phyloP scores from a whole-genome alignment of 2,888 invertebrate species.

The Drosophila fulvimacula region DNA sequence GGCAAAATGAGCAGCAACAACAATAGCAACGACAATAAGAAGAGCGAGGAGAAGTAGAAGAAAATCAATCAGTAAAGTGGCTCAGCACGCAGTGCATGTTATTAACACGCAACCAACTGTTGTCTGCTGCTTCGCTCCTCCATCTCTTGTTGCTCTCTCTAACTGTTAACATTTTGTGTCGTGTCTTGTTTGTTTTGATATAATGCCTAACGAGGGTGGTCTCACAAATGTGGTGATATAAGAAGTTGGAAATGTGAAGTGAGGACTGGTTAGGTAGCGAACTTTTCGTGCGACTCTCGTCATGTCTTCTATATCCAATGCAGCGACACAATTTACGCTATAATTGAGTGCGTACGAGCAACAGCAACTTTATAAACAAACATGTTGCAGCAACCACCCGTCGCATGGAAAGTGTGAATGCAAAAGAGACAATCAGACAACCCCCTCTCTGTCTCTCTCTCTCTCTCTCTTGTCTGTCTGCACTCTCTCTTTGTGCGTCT shows the following conservation, averaged over 20 bases:
- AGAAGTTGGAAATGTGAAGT: neutral
- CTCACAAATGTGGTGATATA: neutral
- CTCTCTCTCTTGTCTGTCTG: neutral
- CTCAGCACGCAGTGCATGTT: slow-evolving; percentile 57
- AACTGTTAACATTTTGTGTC: slow-evolving; percentile 32
- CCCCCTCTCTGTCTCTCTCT: slow-evolving; percentile 9
- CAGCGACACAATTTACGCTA: slow-evolving; percentile 66
- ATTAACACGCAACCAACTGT: slow-evolving; percentile 72
- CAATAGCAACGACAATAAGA: slow-evolving; percentile 14
- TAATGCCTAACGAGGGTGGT: slow-evolving; percentile 1
- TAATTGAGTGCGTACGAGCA: slow-evolving; percentile 68
- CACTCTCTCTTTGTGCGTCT: slow-evolving; percentile 24
- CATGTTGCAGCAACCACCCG: slow-evolving; percentile 39
- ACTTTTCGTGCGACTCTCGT: neutral
- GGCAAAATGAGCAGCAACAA: slow-evolving; percentile 64
- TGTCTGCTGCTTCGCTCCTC: slow-evolving; percentile 3
- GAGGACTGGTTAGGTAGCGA: neutral
- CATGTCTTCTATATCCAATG: slow-evolving; percentile 31
- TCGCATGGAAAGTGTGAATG: slow-evolving; percentile 47
- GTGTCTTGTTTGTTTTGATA: slow-evolving; percentile 41
- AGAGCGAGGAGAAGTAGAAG: slow-evolving; percentile 21
- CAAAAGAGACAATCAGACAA: slow-evolving; percentile 17
- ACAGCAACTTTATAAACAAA: slow-evolving; percentile 47
- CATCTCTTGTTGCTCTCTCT: slow-evolving; percentile 1
- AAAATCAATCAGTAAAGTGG: slow-evolving; percentile 64